Base-by-base conservation (phyloP, 2,888 invertebrate genomes). In the Andricus quercusramuli region DNA sequence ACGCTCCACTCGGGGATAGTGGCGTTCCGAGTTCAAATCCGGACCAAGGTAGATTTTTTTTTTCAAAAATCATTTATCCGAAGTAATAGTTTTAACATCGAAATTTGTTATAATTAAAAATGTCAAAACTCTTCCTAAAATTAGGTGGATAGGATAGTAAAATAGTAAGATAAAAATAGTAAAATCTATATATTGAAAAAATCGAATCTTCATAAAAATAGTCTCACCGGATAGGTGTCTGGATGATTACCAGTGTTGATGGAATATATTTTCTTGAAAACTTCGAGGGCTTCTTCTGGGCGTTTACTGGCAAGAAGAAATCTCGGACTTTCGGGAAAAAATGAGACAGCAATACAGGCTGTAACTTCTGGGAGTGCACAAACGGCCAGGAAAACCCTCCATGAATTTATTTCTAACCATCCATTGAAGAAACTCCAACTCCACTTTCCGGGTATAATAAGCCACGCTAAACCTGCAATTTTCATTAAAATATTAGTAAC, bases 281-380 rank as follows among this genome's bases (percentile, higher is more conserved):
- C 94, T 3, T 92, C 91, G 84, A 96, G 91, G 0, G 96, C 96
- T 88, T 96, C 95, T 4, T 95, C 94, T 78, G 95, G 95, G 70
- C 94, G 93, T 0, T 96, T 96, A 67, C 95, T 94, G 5, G 96
- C 94, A 93, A 97, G 95, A 9, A 97, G 94, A 90, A 96, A 97
- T 90, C 96, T 96, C 9, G 97, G 97, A 89, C 96, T 97, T 91
- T 97, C 97, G 0, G 97, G 96, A 78, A 96, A 93, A 83, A 94
- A 94, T 83, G 95, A 93, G 81, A 95, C 93, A 0, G 94, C 93
- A 32, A 96, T 82, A 0, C 96, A 96, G 4, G 96, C 95, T 0
- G 96, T 86, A 0, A 97, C 92, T 70, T 96, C 96, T 11, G 97
- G 96, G 80, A 97, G 85, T 0, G 95, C 94, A 83, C 95, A 95